Percentiles rank a stretch among this genome's conserved stretches.
Evolutionary conservation across 2,888 invertebrate genomes (phyloP).

Genomic region (Nomada goodeniana): DNA sequence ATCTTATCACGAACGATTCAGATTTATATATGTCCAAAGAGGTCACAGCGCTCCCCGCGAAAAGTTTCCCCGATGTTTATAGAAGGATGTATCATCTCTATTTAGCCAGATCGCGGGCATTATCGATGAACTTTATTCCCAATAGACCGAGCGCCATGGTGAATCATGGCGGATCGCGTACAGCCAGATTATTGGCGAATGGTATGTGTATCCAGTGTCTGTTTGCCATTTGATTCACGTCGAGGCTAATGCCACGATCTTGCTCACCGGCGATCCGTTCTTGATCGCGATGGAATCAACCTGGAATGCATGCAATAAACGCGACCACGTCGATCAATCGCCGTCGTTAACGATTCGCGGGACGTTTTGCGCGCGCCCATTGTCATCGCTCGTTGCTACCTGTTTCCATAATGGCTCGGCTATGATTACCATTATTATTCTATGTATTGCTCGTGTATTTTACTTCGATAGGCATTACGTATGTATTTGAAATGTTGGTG

Average conservation of each 20-base stretch:
- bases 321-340: slow-evolving; percentile 53
- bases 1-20: background rate
- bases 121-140: slow-evolving; percentile 60
- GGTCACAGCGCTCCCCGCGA: background rate
- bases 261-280: slow-evolving; percentile 31
- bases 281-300: slow-evolving; percentile 39
- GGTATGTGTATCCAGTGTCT: slow-evolving; percentile 30
- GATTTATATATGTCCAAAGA: no score
- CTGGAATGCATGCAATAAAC: slow-evolving; percentile 52
- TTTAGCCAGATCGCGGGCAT: slow-evolving; percentile 19
- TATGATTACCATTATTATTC: background rate
- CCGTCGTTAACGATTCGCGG: slow-evolving; percentile 47
- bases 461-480: no score
- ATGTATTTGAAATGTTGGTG: no score
- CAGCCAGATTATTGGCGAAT: background rate
- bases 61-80: slow-evolving; percentile 21
- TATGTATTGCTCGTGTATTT: background rate
- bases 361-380: background rate
- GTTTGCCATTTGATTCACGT: slow-evolving; percentile 53
- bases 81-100: slow-evolving; percentile 23
- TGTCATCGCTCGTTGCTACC: background rate
- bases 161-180: slow-evolving; percentile 49
- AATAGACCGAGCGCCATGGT: slow-evolving; percentile 39
- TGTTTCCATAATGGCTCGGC: background rate
- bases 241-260: slow-evolving; percentile 21